Evolutionary conservation across 2,797 vertebrate genomes (phyloP).

Genomic region (Antrozous pallidus): DNA sequence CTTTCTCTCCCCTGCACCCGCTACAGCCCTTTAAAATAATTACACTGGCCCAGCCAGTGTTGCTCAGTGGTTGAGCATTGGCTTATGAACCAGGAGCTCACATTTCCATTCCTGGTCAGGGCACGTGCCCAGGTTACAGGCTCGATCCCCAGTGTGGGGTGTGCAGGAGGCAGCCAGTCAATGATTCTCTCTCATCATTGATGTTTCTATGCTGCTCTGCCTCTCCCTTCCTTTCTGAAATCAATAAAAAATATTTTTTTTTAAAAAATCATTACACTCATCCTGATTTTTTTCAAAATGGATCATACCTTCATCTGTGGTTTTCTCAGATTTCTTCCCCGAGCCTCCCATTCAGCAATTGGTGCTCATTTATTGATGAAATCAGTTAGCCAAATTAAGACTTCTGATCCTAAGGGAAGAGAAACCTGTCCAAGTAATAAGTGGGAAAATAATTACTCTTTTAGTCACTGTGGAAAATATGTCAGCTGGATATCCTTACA

Average conservation of each 20-base stretch:
- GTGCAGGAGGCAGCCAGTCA: too few relatives aligned
- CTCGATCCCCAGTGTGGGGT: too few relatives aligned
- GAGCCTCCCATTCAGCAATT: neutral
- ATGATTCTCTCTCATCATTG: too few relatives aligned
- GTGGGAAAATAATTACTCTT: conserved; percentile 22
- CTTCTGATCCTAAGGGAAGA: conserved; percentile 33
- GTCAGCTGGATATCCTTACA: conserved; percentile 6
- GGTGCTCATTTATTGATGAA: neutral
- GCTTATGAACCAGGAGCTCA: too few relatives aligned
- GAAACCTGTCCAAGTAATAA: conserved; percentile 31
- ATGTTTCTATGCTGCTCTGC: too few relatives aligned
- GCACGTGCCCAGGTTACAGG: too few relatives aligned
- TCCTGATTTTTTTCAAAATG: neutral
- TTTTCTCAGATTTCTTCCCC: neutral
- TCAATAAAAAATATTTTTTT: too few relatives aligned
- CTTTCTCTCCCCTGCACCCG: neutral
- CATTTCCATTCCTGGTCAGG: too few relatives aligned
- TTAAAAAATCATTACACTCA: neutral
- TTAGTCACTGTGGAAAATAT: neutral
- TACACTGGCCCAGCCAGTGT: neutral
- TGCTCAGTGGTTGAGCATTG: too few relatives aligned
- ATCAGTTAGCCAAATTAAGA: conserved; percentile 24
- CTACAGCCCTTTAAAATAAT: neutral
- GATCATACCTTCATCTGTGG: neutral
- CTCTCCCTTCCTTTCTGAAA: too few relatives aligned